Evolutionary conservation across 2,797 vertebrate genomes (phyloP).

Genomic region (Allobates femoralis): DNA sequence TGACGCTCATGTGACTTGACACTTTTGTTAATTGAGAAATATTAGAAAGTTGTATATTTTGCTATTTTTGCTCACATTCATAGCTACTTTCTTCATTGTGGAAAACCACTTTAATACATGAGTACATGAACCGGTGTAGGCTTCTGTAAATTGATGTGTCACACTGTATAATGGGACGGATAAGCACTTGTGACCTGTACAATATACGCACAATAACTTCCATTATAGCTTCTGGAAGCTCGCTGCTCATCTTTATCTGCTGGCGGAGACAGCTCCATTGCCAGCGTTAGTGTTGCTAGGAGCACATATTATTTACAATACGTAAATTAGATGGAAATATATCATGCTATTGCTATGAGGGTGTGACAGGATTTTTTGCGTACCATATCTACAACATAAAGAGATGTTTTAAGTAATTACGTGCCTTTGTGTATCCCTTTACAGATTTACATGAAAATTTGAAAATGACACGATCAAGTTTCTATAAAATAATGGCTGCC

Average conservation of each 20-base stretch:
- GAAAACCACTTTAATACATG: not conserved
- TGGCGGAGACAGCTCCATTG: constrained; percentile 20
- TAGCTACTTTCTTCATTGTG: not conserved
- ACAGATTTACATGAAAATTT: not conserved
- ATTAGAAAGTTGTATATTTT: too few relatives aligned
- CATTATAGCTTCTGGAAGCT: constrained; percentile 38
- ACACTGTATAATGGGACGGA: constrained; percentile 28
- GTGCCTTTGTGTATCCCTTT: not conserved
- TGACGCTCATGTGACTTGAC: too few relatives aligned
- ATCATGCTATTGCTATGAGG: not conserved
- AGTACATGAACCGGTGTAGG: not conserved
- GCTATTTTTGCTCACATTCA: too few relatives aligned
- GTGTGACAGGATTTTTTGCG: not conserved
- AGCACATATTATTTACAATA: constrained; percentile 36
- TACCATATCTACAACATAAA: constrained; percentile 7
- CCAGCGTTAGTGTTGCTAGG: constrained; percentile 24
- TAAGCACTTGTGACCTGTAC: constrained; percentile 22
- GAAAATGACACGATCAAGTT: not conserved
- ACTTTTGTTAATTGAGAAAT: too few relatives aligned
- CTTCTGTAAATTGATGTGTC: constrained; percentile 39
- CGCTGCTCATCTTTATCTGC: constrained; percentile 37
- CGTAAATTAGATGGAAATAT: not conserved
- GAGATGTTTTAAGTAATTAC: not conserved
- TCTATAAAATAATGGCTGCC: not conserved
- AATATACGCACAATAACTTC: constrained; percentile 36